Base-by-base conservation (phyloP, 2,113 vertebrate species). In the Brachionichthys hirsutus region DNA sequence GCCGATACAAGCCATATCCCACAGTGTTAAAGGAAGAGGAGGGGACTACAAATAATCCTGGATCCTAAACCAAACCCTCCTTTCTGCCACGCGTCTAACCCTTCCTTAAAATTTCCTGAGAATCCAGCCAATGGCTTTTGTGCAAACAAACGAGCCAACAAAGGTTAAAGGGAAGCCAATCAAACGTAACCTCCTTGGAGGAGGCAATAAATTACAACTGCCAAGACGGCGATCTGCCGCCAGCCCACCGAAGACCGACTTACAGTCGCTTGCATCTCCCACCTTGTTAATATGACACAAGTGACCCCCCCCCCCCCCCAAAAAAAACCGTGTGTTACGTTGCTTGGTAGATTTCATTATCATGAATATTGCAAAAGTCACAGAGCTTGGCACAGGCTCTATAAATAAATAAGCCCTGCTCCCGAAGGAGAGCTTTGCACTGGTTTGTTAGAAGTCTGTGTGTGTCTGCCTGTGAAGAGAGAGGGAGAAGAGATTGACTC, bases 391-490 rank as follows among this genome's bases (percentile, higher is more conserved):
- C 70, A 67, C 68, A 64, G 62, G 30, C 44, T 19, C 48, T 74
- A 84, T 85, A 73, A 85, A 87, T 88, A 86, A 88, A 87, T 81
- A 83, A 85, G 61, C 48, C 52, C 7, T 9, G 14, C 40, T 73
- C 84, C 72, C 66, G 0, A 17, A 65, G 72, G 79, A 69, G 70
- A 77, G 64, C 62, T 38, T 66, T 30, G 70, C 60, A 45, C 46
- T 69, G 68, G 54, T 84, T 68, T 77, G 49, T 51, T 72, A 61
- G 53, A 64, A 36, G 67, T 72, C 22, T 58, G 62, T 30, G 67
- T 54, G 63, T 70, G 70, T 44, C 40, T 65, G 14, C 20, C 42
- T 38, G 45, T 51, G 70, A n/a, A 24, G 46, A 72, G 40, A 42
- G 40, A 42, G 40, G 24, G 24, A 6, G 24, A 30, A 19, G 36